A percentile compares a stretch with the other conserved stretches of the same genome.
These are phyloP conservation scores for Botrylloides violaceus DNA, from an alignment of 23 tunicate species.

Conservation along the genomic window DNA sequence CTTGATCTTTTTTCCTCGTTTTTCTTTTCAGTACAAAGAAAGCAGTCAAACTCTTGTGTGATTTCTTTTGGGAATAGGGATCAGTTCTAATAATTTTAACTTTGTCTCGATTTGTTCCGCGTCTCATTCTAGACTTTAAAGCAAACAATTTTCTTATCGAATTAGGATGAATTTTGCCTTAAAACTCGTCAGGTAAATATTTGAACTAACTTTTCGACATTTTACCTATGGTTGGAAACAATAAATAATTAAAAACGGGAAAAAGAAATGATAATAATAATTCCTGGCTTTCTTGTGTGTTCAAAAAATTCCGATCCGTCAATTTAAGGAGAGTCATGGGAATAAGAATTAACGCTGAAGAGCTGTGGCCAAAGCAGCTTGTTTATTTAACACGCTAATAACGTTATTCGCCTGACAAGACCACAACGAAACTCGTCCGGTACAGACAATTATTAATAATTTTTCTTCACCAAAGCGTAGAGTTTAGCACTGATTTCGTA, in stretches of 20 bases:
- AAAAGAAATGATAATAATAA: background rate
- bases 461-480: background rate
- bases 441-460: background rate
- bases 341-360: background rate
- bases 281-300: background rate
- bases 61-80: background rate
- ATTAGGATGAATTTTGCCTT: slow-evolving; percentile 3
- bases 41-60: too few relatives aligned
- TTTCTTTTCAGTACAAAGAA: too few relatives aligned
- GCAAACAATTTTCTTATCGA: background rate
- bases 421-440: background rate
- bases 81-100: background rate
- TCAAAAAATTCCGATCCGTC: background rate
- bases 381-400: background rate
- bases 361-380: background rate
- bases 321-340: background rate
- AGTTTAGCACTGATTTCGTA: too few relatives aligned
- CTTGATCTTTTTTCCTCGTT: too few relatives aligned
- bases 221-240: slow-evolving; percentile 5
- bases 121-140: background rate
- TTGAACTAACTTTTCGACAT: slow-evolving; percentile 12
- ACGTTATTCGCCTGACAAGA: slow-evolving; percentile 1
- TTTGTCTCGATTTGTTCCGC: background rate
- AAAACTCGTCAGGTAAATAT: slow-evolving; percentile 14
- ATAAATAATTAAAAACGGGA: slow-evolving; percentile 8